Evolutionary conservation across 2,888 invertebrate species (phyloP), one percentile per base, ranked within the genome.

Genomic region (Tiphia femorata): DNA sequence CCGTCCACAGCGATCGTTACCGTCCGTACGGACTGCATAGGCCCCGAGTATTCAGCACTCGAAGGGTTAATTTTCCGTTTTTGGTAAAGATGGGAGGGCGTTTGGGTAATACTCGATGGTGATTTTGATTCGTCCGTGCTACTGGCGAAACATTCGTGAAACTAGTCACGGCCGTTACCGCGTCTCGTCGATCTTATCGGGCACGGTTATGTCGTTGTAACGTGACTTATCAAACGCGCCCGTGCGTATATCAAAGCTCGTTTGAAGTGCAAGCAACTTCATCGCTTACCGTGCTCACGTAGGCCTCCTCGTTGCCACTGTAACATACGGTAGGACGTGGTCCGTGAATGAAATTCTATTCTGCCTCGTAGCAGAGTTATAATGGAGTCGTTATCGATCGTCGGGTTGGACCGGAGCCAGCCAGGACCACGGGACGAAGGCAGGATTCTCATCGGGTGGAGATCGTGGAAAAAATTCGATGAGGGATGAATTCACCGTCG

Each of bases 341-440:
- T 41, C 17, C 38, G 62, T 64, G 49, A 62, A 62, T 62, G 64
- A 64, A 64, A 59, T 62, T 53, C 49, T 47, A 17, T 37, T 51
- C 16, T 30, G 21, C 21, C 33, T n/a, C 49, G 19, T 16, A 25
- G n/a, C 17, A 25, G 12, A 21, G 35, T 57, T 46, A 51, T 49
- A 57, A 63, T 62, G 51, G 44, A 54, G 56, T 46, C 46, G 44
- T 54, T 37, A 35, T 61, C 48, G 62, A 56, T 37, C 16, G 8
- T 2, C 6, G 16, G 8, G 37, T 25, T 53, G 58, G 61, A 46
- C 42, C 20, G n/a, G 23, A 7, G 62, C 63, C 62, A 62, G 49
- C 33, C 30, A 44, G 29, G 30, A 17, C 37, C 38, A 19, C 48
- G 25, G 25, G 23, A 40, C 44, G 40, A 8, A 40, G 33, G n/a